A percentile compares a stretch with the other conserved stretches of the same genome.
These are phyloP conservation scores for Cotesia chilonis DNA, from an alignment of 1,140 invertebrate species.

Conservation along the genomic window DNA sequence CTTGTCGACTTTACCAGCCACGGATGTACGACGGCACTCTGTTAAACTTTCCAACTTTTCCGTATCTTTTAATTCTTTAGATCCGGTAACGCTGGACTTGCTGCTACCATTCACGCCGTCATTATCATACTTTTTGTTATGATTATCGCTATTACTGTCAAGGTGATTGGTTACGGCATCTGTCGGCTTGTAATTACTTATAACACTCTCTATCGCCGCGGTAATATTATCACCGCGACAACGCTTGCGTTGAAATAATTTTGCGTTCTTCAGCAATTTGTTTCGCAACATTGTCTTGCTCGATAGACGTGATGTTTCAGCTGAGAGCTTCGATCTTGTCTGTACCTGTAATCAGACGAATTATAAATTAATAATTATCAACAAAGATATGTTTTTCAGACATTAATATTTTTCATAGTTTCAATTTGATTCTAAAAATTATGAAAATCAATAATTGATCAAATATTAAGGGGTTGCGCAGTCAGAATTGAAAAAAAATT, in stretches of 20 bases:
- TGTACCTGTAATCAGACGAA: conserved; percentile 48
- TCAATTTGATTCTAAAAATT: too few relatives aligned
- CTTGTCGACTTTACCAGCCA: background rate
- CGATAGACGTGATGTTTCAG: conserved; percentile 49
- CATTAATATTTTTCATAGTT: too few relatives aligned
- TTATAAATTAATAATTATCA: conserved; percentile 19
- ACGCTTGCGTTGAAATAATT: conserved; percentile 57
- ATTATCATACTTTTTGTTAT: conserved; percentile 19
- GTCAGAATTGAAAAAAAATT: too few relatives aligned
- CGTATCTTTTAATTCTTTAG: conserved; percentile 31
- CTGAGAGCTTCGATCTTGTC: conserved; percentile 50
- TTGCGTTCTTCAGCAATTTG: conserved; percentile 60
- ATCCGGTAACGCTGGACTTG: too few relatives aligned
- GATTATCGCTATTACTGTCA: conserved; percentile 21
- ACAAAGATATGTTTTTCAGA: too few relatives aligned
- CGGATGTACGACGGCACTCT: conserved; percentile 18
- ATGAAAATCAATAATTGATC: too few relatives aligned
- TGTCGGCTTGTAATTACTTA: conserved; percentile 40
- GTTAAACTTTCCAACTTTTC: conserved; percentile 33
- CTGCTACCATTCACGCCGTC: conserved; percentile 29
- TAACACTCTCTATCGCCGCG: conserved; percentile 53
- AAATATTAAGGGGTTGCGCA: too few relatives aligned
- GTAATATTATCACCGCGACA: conserved; percentile 53
- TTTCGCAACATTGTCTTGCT: conserved; percentile 57
- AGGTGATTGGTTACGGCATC: conserved; percentile 34